Percentiles rank a stretch among this genome's conserved stretches.
Evolutionary conservation across 2,888 invertebrate species (phyloP).

Genomic region (Neria commutata): DNA sequence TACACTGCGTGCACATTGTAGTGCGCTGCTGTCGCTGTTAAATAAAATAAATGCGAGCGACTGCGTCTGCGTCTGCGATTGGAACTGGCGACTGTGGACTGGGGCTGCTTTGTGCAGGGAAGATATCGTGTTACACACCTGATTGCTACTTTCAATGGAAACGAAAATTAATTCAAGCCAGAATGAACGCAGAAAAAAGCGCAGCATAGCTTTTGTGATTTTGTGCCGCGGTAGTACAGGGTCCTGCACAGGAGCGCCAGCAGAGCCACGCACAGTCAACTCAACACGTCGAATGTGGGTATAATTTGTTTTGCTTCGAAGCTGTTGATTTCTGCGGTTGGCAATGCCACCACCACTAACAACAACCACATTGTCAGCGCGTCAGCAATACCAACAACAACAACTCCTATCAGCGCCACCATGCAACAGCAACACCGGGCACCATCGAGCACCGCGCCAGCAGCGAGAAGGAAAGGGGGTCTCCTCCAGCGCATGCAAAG

Average conservation of each 20-base stretch:
- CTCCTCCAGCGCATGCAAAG: too few species aligned
- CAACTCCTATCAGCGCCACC: too few species aligned
- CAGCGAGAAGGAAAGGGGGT: too few species aligned
- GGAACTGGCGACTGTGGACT: too few species aligned
- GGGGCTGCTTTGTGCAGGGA: too few species aligned
- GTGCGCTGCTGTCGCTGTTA: neutral
- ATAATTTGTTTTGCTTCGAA: neutral
- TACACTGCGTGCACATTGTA: neutral
- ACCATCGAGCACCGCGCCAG: too few species aligned
- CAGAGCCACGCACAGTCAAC: neutral
- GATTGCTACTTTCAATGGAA: constrained; percentile 32
- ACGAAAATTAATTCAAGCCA: too few species aligned
- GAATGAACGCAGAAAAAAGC: neutral
- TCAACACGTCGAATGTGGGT: neutral
- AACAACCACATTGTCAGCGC: constrained; percentile 41
- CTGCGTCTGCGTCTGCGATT: too few species aligned
- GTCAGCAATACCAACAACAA: constrained; percentile 24
- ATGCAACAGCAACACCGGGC: too few species aligned
- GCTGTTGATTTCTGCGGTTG: neutral
- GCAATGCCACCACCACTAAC: too few species aligned
- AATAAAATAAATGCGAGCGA: neutral
- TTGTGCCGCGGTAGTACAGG: neutral
- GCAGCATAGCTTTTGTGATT: neutral
- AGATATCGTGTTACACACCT: constrained; percentile 61
- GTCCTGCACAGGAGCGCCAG: neutral